phyloP scores from a whole-genome alignment of 2,797 vertebrate genomes.

The Galagoides demidoff region DNA sequence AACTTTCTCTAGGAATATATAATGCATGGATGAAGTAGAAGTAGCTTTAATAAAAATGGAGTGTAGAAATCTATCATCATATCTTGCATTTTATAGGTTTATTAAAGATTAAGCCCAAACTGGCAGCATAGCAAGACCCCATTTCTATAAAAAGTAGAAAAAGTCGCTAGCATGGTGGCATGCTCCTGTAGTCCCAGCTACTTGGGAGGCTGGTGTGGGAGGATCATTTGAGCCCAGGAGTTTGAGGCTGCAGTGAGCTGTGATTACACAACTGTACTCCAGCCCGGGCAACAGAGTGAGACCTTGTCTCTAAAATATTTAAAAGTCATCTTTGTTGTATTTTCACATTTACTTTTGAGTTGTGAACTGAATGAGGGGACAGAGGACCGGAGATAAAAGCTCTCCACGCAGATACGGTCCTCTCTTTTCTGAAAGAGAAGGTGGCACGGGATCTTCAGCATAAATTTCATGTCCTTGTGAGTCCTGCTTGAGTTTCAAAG shows the following conservation, averaged over 20 bases:
- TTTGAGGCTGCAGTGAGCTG: neutral
- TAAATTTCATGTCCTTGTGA: neutral
- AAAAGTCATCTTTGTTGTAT: constrained; percentile 14
- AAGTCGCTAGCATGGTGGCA: neutral
- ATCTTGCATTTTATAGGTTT: neutral
- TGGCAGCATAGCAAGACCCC: neutral
- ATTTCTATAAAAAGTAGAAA: neutral
- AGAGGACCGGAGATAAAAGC: neutral
- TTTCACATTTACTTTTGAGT: neutral
- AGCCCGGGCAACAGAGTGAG: neutral
- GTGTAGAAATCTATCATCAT: neutral
- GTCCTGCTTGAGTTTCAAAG: neutral
- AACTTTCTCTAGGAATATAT: neutral
- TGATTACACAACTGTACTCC: neutral
- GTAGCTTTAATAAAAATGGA: neutral
- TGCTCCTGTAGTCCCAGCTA: neutral
- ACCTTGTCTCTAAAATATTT: neutral
- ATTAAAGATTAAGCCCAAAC: neutral
- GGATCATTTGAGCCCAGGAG: neutral
- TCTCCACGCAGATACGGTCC: neutral
- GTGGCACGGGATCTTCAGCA: neutral
- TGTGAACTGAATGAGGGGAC: neutral
- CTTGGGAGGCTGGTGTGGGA: neutral
- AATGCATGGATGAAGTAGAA: neutral
- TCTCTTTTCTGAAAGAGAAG: neutral